phyloP scores from a whole-genome alignment of 2,113 vertebrate species.

The Lycaon pictus region DNA sequence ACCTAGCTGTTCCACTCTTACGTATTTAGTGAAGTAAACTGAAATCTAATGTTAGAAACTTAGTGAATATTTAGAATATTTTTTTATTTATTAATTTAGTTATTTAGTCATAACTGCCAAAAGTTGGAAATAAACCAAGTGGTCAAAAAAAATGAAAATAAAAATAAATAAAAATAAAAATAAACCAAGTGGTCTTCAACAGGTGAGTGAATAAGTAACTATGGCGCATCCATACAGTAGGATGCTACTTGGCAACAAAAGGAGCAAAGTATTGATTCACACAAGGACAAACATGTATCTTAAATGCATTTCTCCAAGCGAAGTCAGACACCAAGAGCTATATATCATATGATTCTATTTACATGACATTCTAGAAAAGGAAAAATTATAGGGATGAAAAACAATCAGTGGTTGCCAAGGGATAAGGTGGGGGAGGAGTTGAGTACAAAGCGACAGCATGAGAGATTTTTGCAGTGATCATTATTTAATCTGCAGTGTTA shows the following conservation, averaged over 20 bases:
- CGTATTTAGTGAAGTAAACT: background rate
- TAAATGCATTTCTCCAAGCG: background rate
- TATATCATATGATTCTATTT: background rate
- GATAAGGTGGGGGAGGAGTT: background rate
- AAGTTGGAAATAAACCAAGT: background rate
- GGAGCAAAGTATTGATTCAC: background rate
- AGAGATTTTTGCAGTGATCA: background rate
- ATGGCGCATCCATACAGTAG: background rate
- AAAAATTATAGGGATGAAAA: background rate
- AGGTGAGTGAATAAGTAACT: background rate
- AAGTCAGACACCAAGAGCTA: background rate
- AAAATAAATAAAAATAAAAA: background rate
- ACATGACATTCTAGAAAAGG: background rate
- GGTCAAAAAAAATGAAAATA: background rate
- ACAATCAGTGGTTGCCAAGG: background rate
- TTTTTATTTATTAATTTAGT: too few species aligned
- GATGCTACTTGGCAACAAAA: background rate
- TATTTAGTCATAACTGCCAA: background rate
- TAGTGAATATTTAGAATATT: background rate
- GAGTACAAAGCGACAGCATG: background rate
- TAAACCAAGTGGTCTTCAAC: background rate
- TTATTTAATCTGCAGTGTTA: background rate
- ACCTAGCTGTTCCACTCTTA: background rate
- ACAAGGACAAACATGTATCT: background rate
- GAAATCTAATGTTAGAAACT: background rate